Evolutionary conservation across 2,888 invertebrate species (phyloP), one percentile per base, ranked within the genome.

Genomic region (Trissoscelio sp.): DNA sequence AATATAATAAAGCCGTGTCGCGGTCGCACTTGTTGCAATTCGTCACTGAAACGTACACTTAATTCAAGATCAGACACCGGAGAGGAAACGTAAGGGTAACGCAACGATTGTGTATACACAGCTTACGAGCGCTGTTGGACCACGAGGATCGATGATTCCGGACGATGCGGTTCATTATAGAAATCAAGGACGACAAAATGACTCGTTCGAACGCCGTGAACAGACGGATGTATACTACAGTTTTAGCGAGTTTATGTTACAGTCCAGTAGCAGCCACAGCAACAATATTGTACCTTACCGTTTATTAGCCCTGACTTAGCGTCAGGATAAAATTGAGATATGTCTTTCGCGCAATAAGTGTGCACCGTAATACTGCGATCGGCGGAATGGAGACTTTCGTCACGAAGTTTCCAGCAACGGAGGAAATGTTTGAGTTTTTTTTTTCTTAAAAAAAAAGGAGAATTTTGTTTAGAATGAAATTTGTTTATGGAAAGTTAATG

Each of bases 351-450:
- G 77, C 78, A 73, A 69, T 72, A 34, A 69, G 60, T 81, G 79
- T 84, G 84, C 81, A 83, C 79, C 70, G 81, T 84, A 84, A 85
- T 85, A 84, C 84, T 84, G 83, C 60, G 81, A 83, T 85, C 78
- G 83, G 85, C 81, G 82, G 82, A 82, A 78, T 73, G 62, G 73
- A 66, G 57, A 77, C 77, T 69, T 64, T 60, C 77, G 72, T 62
- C 44, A 16, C 12, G 16, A 64, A 60, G 22, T 22, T 66, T 7
- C 58, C n/a, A 62, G 44, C 62, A 18, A 31, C 6, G 9, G 28
- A 48, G 12, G 2, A 57, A 28, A 53, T 12, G 5, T 66, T 39
- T 31, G 0, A 20, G 34, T 44, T 28, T 14, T 24, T 62, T 18
- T n/a, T n/a, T n/a, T n/a, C n/a, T n/a, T n/a, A n/a, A n/a, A n/a